Evolutionary conservation across 2,113 vertebrate species (phyloP).

Genomic region (Epinephelus moara): DNA sequence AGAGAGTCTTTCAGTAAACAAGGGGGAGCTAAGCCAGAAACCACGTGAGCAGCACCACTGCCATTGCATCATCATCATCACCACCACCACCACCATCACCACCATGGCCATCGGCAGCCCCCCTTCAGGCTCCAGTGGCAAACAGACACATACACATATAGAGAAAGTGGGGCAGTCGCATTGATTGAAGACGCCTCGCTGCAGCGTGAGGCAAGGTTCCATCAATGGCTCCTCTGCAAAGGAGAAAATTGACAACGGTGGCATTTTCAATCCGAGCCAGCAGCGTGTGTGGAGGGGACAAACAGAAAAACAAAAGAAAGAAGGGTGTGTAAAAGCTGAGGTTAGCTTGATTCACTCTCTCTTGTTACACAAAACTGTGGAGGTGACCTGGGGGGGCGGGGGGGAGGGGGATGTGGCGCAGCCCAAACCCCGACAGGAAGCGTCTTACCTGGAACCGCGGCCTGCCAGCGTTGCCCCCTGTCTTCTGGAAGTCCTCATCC

Average conservation of each 20-base stretch:
- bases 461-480: not conserved
- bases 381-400: not conserved
- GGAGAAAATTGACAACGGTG: conserved; percentile 84
- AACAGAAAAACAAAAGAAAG: conserved; percentile 27
- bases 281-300: conserved; percentile 42
- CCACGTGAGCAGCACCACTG: conserved; percentile 59
- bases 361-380: conserved; percentile 13
- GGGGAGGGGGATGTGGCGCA: not conserved
- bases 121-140: conserved; percentile 66
- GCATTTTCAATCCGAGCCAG: conserved; percentile 81
- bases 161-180: conserved; percentile 66
- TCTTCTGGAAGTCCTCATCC: conserved; percentile 36
- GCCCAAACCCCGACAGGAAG: conserved; percentile 4
- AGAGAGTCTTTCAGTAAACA: conserved; percentile 92
- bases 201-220: conserved; percentile 81
- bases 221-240: conserved; percentile 87
- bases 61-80: conserved; percentile 60
- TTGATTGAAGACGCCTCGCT: conserved; percentile 85
- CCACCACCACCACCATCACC: conserved; percentile 41
- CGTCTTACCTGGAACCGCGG: conserved; percentile 67
- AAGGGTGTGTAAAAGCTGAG: conserved; percentile 36
- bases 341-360: conserved; percentile 39
- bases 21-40: conserved; percentile 80
- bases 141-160: conserved; percentile 68
- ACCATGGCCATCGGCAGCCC: conserved; percentile 57